A percentile compares a stretch with the other conserved stretches of the same genome.
Evolutionary conservation across 2,888 invertebrate species (phyloP).

Genomic region (Pollenia amentaria): DNA sequence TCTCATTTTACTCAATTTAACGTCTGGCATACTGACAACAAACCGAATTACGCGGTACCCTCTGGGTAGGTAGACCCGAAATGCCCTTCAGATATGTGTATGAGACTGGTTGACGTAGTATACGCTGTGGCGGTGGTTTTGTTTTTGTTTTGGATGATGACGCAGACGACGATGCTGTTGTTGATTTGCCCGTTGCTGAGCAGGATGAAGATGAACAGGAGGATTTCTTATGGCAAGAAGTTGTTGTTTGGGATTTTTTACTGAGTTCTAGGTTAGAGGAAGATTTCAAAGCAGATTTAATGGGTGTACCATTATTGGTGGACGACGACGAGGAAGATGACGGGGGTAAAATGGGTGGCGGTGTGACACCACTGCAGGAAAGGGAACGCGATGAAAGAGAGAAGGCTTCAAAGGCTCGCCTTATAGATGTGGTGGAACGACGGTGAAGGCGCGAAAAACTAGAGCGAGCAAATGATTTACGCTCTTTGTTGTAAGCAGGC

Average conservation of each 20-base stretch:
- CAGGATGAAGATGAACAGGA: constrained; percentile 72
- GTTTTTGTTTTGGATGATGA: constrained; percentile 75
- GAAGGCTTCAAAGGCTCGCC: constrained; percentile 90
- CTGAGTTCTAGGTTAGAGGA: constrained; percentile 79
- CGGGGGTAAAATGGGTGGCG: constrained; percentile 75
- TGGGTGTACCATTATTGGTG: constrained; percentile 74
- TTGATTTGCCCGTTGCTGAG: constrained; percentile 67
- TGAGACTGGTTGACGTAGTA: constrained; percentile 90
- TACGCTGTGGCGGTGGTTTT: constrained; percentile 89
- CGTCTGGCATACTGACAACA: constrained; percentile 83
- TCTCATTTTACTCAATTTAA: constrained; percentile 74
- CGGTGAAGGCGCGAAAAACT: constrained; percentile 84
- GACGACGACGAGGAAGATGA: constrained; percentile 70
- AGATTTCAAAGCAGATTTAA: constrained; percentile 80
- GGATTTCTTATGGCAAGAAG: constrained; percentile 36
- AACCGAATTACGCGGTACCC: constrained; percentile 88
- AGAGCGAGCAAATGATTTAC: constrained; percentile 79
- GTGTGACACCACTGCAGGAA: constrained; percentile 86
- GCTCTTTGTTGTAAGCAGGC: constrained; percentile 69
- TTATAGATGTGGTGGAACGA: constrained; percentile 88
- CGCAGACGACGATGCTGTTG: constrained; percentile 62
- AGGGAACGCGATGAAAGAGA: constrained; percentile 88
- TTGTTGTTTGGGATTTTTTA: constrained; percentile 71
- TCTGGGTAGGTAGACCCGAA: constrained; percentile 92
- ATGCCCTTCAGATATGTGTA: constrained; percentile 93